Evolutionary conservation across 1,140 invertebrate species (phyloP).

Genomic region (Dysdera silvatica): DNA sequence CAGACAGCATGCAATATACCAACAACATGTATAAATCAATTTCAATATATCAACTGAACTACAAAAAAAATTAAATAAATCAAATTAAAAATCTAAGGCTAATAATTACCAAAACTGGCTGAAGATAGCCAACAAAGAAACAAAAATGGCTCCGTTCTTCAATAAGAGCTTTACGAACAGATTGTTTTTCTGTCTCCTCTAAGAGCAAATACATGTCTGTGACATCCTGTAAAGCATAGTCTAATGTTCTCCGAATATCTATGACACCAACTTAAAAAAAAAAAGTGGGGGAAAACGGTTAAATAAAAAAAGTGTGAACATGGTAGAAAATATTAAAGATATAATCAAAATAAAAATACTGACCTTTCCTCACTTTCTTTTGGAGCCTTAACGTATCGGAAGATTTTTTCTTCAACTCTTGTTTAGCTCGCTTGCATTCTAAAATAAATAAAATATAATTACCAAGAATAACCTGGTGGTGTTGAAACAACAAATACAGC

Average conservation of each 20-base stretch:
- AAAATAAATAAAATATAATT: conserved; percentile 5
- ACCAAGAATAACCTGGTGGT: no score
- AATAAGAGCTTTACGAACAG: conserved; percentile 78
- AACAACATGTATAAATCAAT: no score
- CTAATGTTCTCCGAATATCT: conserved; percentile 22
- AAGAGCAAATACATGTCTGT: conserved; percentile 73
- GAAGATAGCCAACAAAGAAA: conserved; percentile 79
- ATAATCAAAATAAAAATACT: neutral
- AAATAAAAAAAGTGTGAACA: neutral
- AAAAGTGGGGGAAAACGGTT: neutral
- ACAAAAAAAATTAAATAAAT: no score
- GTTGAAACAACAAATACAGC: no score
- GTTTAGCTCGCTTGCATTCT: conserved; percentile 83
- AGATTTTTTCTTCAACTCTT: conserved; percentile 79
- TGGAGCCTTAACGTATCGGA: conserved; percentile 79
- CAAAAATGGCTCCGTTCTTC: conserved; percentile 88
- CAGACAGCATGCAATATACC: no score
- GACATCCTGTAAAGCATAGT: conserved; percentile 68
- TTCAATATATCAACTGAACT: no score
- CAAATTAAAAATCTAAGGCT: no score
- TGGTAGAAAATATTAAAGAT: neutral
- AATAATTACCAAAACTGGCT: conserved; percentile 78
- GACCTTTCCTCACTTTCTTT: conserved; percentile 57
- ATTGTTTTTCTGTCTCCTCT: conserved; percentile 85
- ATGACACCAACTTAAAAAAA: conserved; percentile 19